phyloP scores from a whole-genome alignment of 2,888 invertebrate species.

The Cecidostiba fungosa region DNA sequence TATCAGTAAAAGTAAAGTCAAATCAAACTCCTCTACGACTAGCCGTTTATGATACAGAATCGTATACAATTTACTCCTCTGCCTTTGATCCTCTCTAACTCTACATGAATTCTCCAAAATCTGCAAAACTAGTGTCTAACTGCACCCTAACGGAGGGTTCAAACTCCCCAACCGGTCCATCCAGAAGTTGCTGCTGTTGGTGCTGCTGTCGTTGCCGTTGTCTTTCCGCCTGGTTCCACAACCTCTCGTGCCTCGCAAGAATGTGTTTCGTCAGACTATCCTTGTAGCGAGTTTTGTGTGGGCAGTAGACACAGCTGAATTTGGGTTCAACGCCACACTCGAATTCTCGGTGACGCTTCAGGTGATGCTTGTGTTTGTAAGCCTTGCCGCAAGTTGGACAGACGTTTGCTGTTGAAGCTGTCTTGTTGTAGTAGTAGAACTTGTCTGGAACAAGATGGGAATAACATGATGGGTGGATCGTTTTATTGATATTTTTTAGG shows the following conservation, averaged over 20 bases:
- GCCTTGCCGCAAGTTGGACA: constrained; percentile 73
- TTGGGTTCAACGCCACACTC: constrained; percentile 81
- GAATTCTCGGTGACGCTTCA: constrained; percentile 76
- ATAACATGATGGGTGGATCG: constrained; percentile 22
- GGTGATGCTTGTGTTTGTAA: constrained; percentile 77
- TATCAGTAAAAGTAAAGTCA: background rate
- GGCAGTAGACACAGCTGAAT: constrained; percentile 79
- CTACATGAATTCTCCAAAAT: background rate
- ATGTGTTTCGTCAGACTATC: constrained; percentile 77
- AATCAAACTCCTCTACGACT: background rate
- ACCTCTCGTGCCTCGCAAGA: constrained; percentile 72
- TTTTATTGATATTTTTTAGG: background rate
- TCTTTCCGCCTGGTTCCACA: constrained; percentile 61
- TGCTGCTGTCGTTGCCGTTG: constrained; percentile 20
- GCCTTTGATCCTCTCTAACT: background rate
- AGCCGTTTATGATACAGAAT: background rate
- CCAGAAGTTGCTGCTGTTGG: background rate
- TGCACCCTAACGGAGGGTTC: constrained; percentile 17
- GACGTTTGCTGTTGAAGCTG: constrained; percentile 34
- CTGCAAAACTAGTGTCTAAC: background rate
- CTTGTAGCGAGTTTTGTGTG: constrained; percentile 78
- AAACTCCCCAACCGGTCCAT: background rate
- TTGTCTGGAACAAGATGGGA: constrained; percentile 55
- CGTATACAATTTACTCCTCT: background rate
- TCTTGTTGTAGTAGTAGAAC: constrained; percentile 19